Evolutionary conservation across 2,888 invertebrate species (phyloP), one percentile per base, ranked within the genome.

Genomic region (Esperia sulphurella): DNA sequence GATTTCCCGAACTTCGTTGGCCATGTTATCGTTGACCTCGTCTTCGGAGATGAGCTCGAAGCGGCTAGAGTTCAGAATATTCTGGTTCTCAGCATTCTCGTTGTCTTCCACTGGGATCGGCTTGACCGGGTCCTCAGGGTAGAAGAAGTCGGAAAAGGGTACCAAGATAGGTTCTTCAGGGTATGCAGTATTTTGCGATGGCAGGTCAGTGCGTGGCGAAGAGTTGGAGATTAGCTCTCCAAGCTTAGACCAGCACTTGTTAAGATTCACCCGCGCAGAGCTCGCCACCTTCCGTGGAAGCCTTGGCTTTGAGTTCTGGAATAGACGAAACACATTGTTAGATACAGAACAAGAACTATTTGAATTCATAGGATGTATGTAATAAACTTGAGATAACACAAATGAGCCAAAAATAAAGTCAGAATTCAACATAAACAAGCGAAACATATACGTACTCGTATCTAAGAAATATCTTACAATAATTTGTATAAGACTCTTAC

Each of bases 181-280:
- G 62, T 82, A 80, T 57, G 75, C 84, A 83, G 85, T 83, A 81
- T 86, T 86, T 62, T 82, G 77, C 68, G 83, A 83, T 80, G 85
- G 85, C 72, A 88, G 84, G 78, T 86, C 81, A 72, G 82, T 61
- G 65, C 80, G 81, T 1, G 86, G 79, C 50, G 80, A 72, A 31
- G 84, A 65, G 58, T 90, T 84, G 60, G 90, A 85, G 70, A 91
- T 87, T 57, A 91, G 75, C 53, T 90, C 90, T 62, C 92, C 92
- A 56, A 93, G 91, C 71, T 91, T 91, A 56, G 91, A 88, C 93
- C 93, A 93, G 75, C 92, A 92, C 74, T 90, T 88, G 79, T 93
- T 93, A 56, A 93, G 83, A 73, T 93, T 93, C 71, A 93, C 90
- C 59, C 91, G 90, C 63, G 92, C 87, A 31, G 91, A 90, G 59